Evolutionary conservation across 2,113 vertebrate species (phyloP).

Genomic region (Sorex araneus): DNA sequence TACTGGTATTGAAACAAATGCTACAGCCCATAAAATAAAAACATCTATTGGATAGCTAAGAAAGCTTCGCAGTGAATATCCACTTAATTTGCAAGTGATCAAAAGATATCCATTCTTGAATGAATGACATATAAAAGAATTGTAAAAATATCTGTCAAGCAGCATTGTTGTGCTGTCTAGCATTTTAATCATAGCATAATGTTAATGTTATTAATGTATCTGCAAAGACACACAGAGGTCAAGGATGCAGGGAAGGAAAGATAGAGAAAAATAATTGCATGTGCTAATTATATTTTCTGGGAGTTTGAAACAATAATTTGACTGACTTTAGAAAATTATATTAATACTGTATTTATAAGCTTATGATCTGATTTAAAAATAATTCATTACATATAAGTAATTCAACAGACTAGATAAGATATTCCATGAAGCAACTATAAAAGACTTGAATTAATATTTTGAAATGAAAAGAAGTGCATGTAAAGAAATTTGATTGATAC

Average conservation of each 20-base stretch:
- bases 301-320: conserved; percentile 79
- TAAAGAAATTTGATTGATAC: conserved; percentile 13
- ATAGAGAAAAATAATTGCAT: conserved; percentile 52
- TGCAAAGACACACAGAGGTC: conserved; percentile 85
- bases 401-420: conserved; percentile 51
- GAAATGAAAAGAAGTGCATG: neutral
- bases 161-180: conserved; percentile 86
- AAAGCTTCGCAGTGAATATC: conserved; percentile 76
- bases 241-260: conserved; percentile 82
- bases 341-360: conserved; percentile 66
- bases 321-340: conserved; percentile 59
- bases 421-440: neutral
- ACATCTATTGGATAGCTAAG: conserved; percentile 75
- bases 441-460: neutral
- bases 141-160: conserved; percentile 88
- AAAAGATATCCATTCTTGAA: conserved; percentile 91
- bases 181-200: conserved; percentile 88
- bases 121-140: conserved; percentile 89
- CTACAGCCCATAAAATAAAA: conserved; percentile 79
- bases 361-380: conserved; percentile 83
- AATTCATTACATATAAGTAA: conserved; percentile 62
- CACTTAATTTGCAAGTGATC: conserved; percentile 87
- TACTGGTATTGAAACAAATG: conserved; percentile 75
- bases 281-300: conserved; percentile 87
- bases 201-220: conserved; percentile 88